Conservation (phyloP, 2,888 invertebrate genomes). For the Erannis defoliaria region DNA sequence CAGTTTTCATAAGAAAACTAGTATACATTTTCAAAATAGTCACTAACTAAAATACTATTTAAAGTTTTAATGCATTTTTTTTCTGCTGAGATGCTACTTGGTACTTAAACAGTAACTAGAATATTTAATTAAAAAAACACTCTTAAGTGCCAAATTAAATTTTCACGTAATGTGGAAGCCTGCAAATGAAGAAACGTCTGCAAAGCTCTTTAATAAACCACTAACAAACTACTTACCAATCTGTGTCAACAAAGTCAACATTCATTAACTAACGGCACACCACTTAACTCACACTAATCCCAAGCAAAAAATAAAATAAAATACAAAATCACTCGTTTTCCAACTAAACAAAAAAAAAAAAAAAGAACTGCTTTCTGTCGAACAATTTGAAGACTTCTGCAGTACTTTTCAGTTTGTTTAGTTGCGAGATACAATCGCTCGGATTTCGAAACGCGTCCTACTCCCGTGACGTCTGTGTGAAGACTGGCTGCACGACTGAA, state of each 20-base stretch:
- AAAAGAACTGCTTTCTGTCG: not conserved
- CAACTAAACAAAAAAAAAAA: slow-evolving; percentile 6
- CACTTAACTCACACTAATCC: slow-evolving; percentile 59
- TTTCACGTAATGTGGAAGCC: not conserved
- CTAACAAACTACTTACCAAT: slow-evolving; percentile 65
- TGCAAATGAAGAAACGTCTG: slow-evolving; percentile 7
- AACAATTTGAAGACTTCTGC: slow-evolving; percentile 4
- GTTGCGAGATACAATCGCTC: slow-evolving; percentile 54
- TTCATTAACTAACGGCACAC: slow-evolving; percentile 58
- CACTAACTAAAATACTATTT: too few species aligned
- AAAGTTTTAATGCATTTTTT: too few species aligned
- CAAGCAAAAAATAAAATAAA: slow-evolving; percentile 33
- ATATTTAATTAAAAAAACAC: too few species aligned
- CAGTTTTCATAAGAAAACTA: too few species aligned
- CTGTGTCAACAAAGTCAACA: slow-evolving; percentile 64
- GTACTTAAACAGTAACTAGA: too few species aligned
- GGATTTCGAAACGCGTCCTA: slow-evolving; percentile 56
- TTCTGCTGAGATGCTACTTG: too few species aligned
- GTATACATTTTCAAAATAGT: too few species aligned
- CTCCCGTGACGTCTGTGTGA: slow-evolving; percentile 58
- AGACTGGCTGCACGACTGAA: slow-evolving; percentile 68
- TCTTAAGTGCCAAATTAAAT: not conserved
- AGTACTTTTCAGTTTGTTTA: slow-evolving; percentile 47
- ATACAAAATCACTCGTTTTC: slow-evolving; percentile 15
- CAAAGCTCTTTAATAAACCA: slow-evolving; percentile 43